These are phyloP conservation scores for Alexandromys fortis DNA, from an alignment of 2,113 vertebrate genomes.

Conservation along the genomic window DNA sequence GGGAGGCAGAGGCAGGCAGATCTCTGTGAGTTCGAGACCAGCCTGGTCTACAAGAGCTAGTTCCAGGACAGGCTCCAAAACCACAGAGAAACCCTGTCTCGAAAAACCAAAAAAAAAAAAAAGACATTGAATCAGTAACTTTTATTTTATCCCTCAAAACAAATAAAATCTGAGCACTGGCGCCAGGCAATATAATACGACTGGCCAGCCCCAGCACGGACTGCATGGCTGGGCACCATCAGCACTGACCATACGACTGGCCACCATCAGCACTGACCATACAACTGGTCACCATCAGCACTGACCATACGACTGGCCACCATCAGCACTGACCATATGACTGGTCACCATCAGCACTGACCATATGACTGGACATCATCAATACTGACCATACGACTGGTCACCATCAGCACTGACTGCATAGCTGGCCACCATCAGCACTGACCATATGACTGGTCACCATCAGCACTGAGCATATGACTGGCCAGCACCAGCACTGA, in stretches of 20 bases:
- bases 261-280: not conserved
- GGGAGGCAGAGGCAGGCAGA: too few species aligned
- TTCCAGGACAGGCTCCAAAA: too few species aligned
- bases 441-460: not conserved
- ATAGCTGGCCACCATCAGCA: not conserved
- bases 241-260: not conserved
- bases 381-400: not conserved
- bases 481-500: not conserved
- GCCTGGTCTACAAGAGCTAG: too few species aligned
- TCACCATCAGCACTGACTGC: not conserved
- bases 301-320: too few species aligned
- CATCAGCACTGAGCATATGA: not conserved
- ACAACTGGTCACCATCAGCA: not conserved
- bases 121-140: not conserved
- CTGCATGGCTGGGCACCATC: not conserved
- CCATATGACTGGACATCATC: accelerated
- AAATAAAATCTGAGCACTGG: not conserved
- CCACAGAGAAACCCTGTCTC: too few species aligned
- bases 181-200: not conserved
- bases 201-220: not conserved
- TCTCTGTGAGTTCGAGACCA: too few species aligned
- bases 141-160: not conserved
- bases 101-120: too few species aligned
- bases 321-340: not conserved
- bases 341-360: not conserved